Conservation (phyloP, 1,140 invertebrate species). For the Drosophila novamexicana region DNA sequence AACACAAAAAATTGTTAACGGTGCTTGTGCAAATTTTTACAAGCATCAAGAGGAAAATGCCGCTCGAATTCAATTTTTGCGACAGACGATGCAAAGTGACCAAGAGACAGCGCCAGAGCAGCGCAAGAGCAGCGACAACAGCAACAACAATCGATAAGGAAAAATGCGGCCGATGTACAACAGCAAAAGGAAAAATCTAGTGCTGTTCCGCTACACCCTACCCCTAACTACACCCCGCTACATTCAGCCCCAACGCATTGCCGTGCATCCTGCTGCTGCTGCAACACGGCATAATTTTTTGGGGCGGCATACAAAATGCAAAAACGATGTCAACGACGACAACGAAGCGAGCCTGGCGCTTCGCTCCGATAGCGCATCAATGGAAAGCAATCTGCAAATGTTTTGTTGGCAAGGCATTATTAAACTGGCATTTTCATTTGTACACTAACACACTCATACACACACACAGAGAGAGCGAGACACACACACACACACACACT, state of each 20-base stretch:
- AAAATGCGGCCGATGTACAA: constrained; percentile 22
- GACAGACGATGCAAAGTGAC: constrained; percentile 29
- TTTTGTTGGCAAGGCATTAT: constrained; percentile 77
- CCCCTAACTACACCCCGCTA: background rate
- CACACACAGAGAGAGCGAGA: constrained; percentile 1
- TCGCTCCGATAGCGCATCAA: constrained; percentile 46
- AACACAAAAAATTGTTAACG: constrained; percentile 1
- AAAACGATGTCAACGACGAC: constrained; percentile 37
- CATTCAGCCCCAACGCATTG: background rate
- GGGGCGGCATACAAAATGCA: constrained; percentile 65
- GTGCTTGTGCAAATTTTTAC: constrained; percentile 25
- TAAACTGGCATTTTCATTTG: constrained; percentile 80
- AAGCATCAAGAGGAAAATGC: constrained; percentile 17
- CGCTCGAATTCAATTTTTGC: constrained; percentile 14
- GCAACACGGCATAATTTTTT: constrained; percentile 61
- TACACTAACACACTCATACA: constrained; percentile 34
- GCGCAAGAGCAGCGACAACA: background rate
- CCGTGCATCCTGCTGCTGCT: constrained; percentile 13
- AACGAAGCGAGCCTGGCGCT: constrained; percentile 10
- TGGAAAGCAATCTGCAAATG: constrained; percentile 77
- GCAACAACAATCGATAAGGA: constrained; percentile 42
- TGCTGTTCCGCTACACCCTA: background rate
- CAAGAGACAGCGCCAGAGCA: constrained; percentile 20
- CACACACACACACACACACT: constrained; percentile 18
- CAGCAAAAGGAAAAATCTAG: constrained; percentile 5